phyloP scores from a whole-genome alignment of 2,888 invertebrate genomes.

The Rhamphomyia laevipes region DNA sequence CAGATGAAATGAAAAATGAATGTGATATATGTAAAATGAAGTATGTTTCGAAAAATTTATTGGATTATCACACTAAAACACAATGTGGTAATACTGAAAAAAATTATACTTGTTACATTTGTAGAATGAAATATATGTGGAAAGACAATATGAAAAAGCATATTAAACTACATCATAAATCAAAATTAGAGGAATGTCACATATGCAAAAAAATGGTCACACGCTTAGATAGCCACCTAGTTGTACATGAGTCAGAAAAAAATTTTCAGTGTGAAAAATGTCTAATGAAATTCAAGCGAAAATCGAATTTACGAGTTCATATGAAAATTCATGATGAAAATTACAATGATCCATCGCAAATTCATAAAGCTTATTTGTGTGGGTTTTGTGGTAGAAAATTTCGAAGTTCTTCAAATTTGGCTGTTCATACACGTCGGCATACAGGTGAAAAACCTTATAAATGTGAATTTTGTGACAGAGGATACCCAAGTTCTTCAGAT shows the following conservation, averaged over 20 bases:
- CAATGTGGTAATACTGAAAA: conserved; percentile 31
- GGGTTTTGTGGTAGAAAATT: conserved; percentile 49
- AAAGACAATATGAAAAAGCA: conserved; percentile 28
- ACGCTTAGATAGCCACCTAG: conserved; percentile 52
- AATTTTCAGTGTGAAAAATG: conserved; percentile 43
- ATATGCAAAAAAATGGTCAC: conserved; percentile 51
- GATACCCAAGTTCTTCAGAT: conserved; percentile 50
- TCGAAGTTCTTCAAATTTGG: conserved; percentile 48
- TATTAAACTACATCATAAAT: conserved; percentile 21
- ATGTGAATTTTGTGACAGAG: conserved; percentile 50
- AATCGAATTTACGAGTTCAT: conserved; percentile 47
- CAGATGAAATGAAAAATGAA: conserved; percentile 41
- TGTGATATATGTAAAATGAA: conserved; percentile 44
- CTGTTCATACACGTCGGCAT: conserved; percentile 54
- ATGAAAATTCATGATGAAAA: conserved; percentile 42
- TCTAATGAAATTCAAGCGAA: conserved; percentile 45
- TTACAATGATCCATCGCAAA: not conserved
- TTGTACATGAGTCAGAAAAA: conserved; percentile 46
- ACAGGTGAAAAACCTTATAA: conserved; percentile 54
- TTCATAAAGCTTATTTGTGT: conserved; percentile 39
- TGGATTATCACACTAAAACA: conserved; percentile 42
- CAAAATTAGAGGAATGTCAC: conserved; percentile 43
- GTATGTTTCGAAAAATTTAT: conserved; percentile 41
- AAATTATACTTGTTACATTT: conserved; percentile 26
- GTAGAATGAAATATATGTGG: conserved; percentile 34